A percentile compares a stretch with the other conserved stretches of the same genome.
Evolutionary conservation across 2,113 vertebrate genomes (phyloP).

Genomic region (Psettodes erumei): DNA sequence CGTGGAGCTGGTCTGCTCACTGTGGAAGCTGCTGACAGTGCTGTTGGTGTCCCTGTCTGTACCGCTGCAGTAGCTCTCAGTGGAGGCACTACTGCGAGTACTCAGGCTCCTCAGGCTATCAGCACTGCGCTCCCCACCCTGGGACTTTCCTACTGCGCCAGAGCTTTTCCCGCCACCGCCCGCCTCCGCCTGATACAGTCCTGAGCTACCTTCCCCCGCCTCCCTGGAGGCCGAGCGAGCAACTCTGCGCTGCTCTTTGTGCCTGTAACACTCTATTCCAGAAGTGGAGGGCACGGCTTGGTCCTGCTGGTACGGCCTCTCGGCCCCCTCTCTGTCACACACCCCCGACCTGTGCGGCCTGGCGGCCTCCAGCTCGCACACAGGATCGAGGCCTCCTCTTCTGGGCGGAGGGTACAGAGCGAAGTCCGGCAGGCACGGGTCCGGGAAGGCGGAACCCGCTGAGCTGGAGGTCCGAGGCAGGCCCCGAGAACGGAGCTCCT

Average conservation of each 20-base stretch:
- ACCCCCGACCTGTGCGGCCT: slow-evolving; percentile 86
- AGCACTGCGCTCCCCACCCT: slow-evolving; percentile 89
- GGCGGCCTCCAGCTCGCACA: slow-evolving; percentile 92
- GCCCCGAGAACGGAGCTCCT: slow-evolving; percentile 94
- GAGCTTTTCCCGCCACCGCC: slow-evolving; percentile 70
- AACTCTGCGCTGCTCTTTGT: slow-evolving; percentile 81
- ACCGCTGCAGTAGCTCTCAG: slow-evolving; percentile 97
- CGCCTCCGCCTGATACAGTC: slow-evolving; percentile 77
- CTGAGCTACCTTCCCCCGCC: slow-evolving; percentile 78
- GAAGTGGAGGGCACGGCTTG: slow-evolving; percentile 78
- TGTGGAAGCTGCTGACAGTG: slow-evolving; percentile 95
- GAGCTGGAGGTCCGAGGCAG: slow-evolving; percentile 98
- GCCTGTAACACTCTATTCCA: slow-evolving; percentile 71
- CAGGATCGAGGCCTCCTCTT: slow-evolving; percentile 91
- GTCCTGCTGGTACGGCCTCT: slow-evolving; percentile 85
- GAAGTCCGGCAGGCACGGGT: slow-evolving; percentile 92
- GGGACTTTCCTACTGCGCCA: slow-evolving; percentile 80
- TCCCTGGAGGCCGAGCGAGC: slow-evolving; percentile 79
- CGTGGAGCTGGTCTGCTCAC: slow-evolving; percentile 96
- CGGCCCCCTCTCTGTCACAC: slow-evolving; percentile 83
- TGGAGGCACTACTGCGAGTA: slow-evolving; percentile 94
- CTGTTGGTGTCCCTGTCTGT: slow-evolving; percentile 97
- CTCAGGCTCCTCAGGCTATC: slow-evolving; percentile 96
- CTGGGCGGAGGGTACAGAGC: slow-evolving; percentile 92
- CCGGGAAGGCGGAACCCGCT: slow-evolving; percentile 93